phyloP scores from a whole-genome alignment of 1,140 invertebrate genomes.

The Penaeus japonicus region DNA sequence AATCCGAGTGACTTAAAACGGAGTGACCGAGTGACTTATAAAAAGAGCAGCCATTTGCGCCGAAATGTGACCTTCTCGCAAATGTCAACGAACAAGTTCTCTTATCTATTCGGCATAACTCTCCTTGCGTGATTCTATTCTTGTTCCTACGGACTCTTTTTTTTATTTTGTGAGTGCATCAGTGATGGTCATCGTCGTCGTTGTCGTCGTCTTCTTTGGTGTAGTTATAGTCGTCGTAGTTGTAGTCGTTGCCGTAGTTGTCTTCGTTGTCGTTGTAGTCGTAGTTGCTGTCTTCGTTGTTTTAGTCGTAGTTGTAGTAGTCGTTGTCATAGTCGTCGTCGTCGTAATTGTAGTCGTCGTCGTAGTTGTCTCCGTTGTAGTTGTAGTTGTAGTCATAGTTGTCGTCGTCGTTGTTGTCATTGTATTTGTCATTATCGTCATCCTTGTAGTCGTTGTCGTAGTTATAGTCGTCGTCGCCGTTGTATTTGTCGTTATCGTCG shows the following conservation, averaged over 20 bases:
- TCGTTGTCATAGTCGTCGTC: neutral
- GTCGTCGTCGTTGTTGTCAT: neutral
- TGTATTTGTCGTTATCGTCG: neutral
- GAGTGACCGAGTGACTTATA: too few relatives aligned
- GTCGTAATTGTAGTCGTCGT: neutral
- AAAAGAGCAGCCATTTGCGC: too few relatives aligned
- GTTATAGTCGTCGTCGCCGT: neutral
- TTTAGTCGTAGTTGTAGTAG: neutral
- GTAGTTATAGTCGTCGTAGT: neutral
- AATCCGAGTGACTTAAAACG: too few relatives aligned
- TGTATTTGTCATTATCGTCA: neutral
- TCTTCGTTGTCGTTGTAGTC: neutral
- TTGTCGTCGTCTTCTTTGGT: neutral
- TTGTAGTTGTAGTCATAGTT: neutral
- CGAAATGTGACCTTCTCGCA: too few relatives aligned
- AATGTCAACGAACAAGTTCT: too few relatives aligned
- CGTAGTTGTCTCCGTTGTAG: neutral
- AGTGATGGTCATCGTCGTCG: neutral
- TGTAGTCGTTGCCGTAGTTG: neutral
- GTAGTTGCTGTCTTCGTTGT: neutral
- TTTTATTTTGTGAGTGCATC: too few relatives aligned
- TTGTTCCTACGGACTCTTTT: too few relatives aligned
- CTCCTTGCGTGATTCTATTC: too few relatives aligned
- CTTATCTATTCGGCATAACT: too few relatives aligned
- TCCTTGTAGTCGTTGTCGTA: neutral